Evolutionary conservation across 2,113 vertebrate species (phyloP).

Genomic region (Chionodraco myersi): DNA sequence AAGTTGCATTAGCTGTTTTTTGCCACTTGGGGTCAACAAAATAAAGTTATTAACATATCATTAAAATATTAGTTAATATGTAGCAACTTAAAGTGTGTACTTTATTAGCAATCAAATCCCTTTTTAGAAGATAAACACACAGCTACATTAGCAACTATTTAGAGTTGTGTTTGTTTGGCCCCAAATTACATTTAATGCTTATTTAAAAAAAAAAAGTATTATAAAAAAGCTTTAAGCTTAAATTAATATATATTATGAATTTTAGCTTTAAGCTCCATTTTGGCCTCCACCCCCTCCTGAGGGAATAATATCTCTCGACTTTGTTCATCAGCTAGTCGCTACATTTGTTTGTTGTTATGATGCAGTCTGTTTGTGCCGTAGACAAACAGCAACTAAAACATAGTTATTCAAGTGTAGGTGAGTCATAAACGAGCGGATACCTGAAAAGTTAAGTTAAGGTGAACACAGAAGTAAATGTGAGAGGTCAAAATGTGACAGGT

Average conservation of each 20-base stretch:
- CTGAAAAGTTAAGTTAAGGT: background rate
- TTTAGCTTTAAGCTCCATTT: background rate
- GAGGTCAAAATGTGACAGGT: slow-evolving; percentile 46
- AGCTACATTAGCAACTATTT: background rate
- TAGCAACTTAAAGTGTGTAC: no score
- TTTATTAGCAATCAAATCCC: background rate
- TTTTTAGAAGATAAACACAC: background rate
- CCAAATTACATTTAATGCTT: no score
- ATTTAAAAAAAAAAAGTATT: no score
- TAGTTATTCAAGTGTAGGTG: background rate
- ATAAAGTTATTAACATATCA: no score
- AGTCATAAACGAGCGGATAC: background rate
- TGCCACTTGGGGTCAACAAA: background rate
- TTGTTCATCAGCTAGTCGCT: background rate
- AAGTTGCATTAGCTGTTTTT: background rate
- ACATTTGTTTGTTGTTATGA: background rate
- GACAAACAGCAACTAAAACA: background rate
- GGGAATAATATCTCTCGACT: background rate
- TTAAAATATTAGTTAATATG: no score
- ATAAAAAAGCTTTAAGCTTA: no score
- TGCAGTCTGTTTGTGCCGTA: background rate
- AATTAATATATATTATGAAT: no score
- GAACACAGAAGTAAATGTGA: slow-evolving; percentile 40
- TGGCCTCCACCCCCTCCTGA: background rate
- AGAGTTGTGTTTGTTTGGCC: background rate